A percentile compares a stretch with the other conserved stretches of the same genome.
Evolutionary conservation across 2,797 vertebrate species (phyloP).

Genomic region (Saxicola maurus): DNA sequence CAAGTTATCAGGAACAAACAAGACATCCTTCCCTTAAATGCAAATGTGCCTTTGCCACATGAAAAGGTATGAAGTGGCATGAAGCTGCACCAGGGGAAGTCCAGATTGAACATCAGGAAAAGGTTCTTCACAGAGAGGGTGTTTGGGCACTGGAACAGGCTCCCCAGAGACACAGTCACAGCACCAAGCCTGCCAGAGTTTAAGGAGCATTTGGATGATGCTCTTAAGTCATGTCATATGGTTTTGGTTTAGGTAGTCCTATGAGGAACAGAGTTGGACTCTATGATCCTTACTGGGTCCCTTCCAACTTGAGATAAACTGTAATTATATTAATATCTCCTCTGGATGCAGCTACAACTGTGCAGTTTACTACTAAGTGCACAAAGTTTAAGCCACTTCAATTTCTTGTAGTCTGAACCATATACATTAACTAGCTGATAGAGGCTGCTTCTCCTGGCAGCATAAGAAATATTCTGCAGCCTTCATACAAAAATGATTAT

Average conservation of each 20-base stretch:
- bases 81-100: not conserved
- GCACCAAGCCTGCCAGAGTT: not conserved
- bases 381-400: not conserved
- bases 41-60: not conserved
- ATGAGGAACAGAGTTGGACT: not conserved
- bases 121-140: not conserved
- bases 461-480: not conserved
- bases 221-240: not conserved
- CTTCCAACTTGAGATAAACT: not conserved
- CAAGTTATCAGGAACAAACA: not conserved
- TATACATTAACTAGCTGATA: not conserved
- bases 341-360: not conserved
- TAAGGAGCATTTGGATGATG: not conserved
- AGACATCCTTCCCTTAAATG: not conserved
- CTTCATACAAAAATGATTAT: not conserved
- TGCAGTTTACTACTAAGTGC: not conserved
- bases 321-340: not conserved
- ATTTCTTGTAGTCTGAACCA: not conserved
- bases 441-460: not conserved
- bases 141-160: not conserved
- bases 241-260: not conserved
- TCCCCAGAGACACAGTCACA: not conserved
- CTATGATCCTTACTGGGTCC: not conserved
- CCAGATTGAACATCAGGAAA: not conserved
- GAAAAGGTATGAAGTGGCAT: not conserved